These are phyloP conservation scores for Tonatia bakeri DNA, from an alignment of 2,113 vertebrate species.

Conservation along the genomic window DNA sequence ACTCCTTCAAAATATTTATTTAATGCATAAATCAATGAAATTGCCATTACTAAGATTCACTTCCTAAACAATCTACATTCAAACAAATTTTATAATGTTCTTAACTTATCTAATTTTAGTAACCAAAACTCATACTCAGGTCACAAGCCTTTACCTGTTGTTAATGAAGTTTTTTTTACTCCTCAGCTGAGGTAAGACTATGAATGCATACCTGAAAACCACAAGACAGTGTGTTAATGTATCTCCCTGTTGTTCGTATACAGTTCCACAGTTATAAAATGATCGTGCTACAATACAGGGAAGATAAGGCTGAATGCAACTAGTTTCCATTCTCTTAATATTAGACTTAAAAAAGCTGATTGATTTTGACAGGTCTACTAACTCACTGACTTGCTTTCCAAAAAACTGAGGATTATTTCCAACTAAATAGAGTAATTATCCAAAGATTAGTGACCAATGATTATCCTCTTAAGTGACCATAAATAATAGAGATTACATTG, in stretches of 20 bases:
- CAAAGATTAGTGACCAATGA: constrained; percentile 82
- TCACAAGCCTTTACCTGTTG: neutral
- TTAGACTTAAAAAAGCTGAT: constrained; percentile 73
- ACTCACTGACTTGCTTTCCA: constrained; percentile 74
- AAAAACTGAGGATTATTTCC: constrained; percentile 75
- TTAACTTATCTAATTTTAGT: neutral
- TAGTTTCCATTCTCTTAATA: constrained; percentile 67
- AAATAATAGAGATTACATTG: constrained; percentile 82
- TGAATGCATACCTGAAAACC: neutral
- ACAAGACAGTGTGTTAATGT: neutral
- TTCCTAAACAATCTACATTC: constrained; percentile 4
- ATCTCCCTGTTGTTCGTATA: neutral
- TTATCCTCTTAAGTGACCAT: constrained; percentile 82
- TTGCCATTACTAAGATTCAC: neutral
- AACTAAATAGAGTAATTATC: constrained; percentile 80
- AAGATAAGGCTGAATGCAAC: constrained; percentile 51
- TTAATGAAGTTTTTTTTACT: neutral
- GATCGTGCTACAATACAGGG: neutral
- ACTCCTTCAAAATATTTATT: neutral
- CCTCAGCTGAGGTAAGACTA: neutral
- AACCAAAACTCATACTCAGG: neutral
- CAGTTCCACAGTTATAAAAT: neutral
- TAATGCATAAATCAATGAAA: neutral
- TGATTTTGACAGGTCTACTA: constrained; percentile 76
- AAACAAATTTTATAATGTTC: constrained; percentile 14